Percentiles rank a stretch among this genome's conserved stretches.
Conservation (phyloP, 2,797 vertebrate genomes). For the Echiichthys vipera region DNA sequence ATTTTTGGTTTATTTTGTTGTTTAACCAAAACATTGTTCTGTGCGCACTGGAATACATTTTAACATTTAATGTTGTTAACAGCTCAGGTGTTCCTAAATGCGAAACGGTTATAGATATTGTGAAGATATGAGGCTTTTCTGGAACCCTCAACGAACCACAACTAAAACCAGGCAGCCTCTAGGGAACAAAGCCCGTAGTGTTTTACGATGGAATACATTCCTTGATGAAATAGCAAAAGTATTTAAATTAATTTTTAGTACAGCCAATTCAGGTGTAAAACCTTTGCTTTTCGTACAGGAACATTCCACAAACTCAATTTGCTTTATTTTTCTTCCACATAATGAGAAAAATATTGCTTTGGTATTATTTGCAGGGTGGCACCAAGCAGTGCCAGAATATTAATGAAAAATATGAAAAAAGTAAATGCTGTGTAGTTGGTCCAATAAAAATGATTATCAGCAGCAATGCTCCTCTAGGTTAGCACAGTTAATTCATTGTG, state of each 20-base stretch:
- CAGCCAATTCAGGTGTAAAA: constrained; percentile 22
- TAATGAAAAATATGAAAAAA: neutral
- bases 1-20: neutral
- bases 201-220: neutral
- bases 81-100: neutral
- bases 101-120: neutral
- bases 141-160: neutral
- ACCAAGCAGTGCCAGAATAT: constrained; percentile 4
- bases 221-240: neutral
- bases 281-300: neutral
- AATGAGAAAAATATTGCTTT: constrained; percentile 18
- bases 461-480: constrained; percentile 10
- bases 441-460: neutral
- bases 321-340: neutral
- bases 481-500: constrained; percentile 24
- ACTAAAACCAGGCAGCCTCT: neutral
- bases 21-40: neutral
- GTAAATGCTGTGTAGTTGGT: constrained; percentile 2
- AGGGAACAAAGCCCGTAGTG: neutral
- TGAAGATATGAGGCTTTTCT: neutral
- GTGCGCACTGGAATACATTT: neutral
- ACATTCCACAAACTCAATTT: neutral
- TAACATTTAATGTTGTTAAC: neutral
- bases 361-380: neutral
- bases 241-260: neutral